Percentiles rank a stretch among this genome's conserved stretches.
Evolutionary conservation across 2,888 invertebrate species (phyloP).

Genomic region (Philhelius pedissequus): DNA sequence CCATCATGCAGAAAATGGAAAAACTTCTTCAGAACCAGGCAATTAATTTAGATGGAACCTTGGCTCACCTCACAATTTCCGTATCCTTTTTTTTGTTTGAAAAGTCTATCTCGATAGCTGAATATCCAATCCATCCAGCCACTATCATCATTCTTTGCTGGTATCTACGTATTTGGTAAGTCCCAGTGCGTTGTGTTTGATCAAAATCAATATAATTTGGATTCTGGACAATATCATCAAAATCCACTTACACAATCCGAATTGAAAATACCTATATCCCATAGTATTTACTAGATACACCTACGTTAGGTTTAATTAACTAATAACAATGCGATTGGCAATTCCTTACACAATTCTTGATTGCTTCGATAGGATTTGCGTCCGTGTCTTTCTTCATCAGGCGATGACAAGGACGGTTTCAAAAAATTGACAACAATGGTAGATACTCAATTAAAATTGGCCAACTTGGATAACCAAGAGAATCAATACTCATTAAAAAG

Average conservation of each 20-base stretch:
- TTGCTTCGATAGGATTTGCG: conserved; percentile 26
- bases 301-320: conserved; percentile 59
- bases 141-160: background rate
- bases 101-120: conserved; percentile 1
- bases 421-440: background rate
- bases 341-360: conserved; percentile 12
- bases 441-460: conserved; percentile 19
- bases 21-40: conserved; percentile 71
- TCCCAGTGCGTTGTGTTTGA: background rate
- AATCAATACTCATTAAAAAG: conserved; percentile 58
- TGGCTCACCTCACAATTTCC: conserved; percentile 37
- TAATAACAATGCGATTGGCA: conserved; percentile 44
- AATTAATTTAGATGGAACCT: conserved; percentile 61
- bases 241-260: background rate
- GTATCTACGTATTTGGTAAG: background rate
- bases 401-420: background rate
- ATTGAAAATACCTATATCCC: conserved; percentile 10
- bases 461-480: conserved; percentile 26
- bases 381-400: background rate
- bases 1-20: conserved; percentile 75
- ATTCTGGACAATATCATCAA: conserved; percentile 20
- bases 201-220: conserved; percentile 26
- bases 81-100: background rate
- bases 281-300: no score
- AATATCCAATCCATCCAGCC: background rate